Conservation (phyloP, 2,888 invertebrate genomes). For the Lasioglossum leucozonium region DNA sequence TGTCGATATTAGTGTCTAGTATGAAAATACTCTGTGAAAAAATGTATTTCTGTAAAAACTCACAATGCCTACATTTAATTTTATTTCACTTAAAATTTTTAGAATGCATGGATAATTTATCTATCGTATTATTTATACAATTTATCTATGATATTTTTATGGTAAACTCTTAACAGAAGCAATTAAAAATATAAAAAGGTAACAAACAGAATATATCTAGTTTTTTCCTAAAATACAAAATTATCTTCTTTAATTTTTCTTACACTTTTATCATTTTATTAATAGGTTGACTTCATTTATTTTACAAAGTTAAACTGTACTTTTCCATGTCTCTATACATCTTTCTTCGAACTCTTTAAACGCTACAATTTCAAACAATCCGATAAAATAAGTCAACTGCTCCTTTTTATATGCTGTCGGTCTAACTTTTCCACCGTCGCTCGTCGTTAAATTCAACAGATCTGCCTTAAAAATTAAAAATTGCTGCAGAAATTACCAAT, state of each 20-base stretch:
- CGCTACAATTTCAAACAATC: background rate
- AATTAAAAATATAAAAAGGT: background rate
- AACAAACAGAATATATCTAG: background rate
- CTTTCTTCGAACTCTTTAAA: background rate
- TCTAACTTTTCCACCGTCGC: background rate
- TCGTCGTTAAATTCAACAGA: background rate
- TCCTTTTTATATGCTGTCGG: background rate
- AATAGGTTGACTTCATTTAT: background rate
- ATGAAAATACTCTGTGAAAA: constrained; percentile 1
- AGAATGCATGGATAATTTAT: background rate
- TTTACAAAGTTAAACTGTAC: background rate
- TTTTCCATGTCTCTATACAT: background rate
- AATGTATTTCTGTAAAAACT: background rate
- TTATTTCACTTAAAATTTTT: background rate
- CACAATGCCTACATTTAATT: background rate
- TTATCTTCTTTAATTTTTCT: background rate
- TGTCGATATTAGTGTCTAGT: constrained; percentile 17
- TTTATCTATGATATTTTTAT: no score
- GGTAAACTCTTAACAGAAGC: background rate
- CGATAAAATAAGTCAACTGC: background rate
- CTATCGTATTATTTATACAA: no score
- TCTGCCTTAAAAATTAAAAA: background rate
- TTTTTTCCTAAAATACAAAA: background rate
- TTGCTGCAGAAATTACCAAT: background rate
- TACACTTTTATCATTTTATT: background rate